phyloP scores from a whole-genome alignment of 2,113 vertebrate genomes.

The Galeopterus variegatus region DNA sequence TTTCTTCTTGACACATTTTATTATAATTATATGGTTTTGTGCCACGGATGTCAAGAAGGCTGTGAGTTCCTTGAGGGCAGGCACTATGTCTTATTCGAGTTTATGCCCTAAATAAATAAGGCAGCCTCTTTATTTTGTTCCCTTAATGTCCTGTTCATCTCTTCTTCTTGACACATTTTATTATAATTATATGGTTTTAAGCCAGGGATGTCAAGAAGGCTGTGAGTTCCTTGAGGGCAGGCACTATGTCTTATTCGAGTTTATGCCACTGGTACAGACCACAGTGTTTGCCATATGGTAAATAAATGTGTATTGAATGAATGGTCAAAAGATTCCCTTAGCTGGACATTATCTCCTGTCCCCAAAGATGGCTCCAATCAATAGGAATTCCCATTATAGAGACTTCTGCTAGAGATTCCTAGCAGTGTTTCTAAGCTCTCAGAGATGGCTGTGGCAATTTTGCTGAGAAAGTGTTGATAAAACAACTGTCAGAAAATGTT shows the following conservation, averaged over 20 bases:
- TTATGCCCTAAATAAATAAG: background rate
- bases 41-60: background rate
- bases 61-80: background rate
- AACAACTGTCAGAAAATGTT: background rate
- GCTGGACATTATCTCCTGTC: background rate
- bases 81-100: background rate
- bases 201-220: background rate
- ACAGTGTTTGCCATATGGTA: background rate
- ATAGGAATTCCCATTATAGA: background rate
- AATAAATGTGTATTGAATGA: background rate
- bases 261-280: background rate
- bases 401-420: background rate
- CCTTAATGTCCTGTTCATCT: background rate
- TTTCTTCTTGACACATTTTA: background rate
- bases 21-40: background rate
- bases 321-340: background rate
- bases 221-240: background rate
- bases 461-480: background rate
- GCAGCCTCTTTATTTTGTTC: background rate
- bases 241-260: background rate
- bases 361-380: background rate
- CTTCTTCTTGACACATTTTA: background rate
- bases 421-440: background rate
- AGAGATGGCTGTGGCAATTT: constrained; percentile 18
- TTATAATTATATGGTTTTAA: background rate